Evolutionary conservation across 2,113 vertebrate species (phyloP), one percentile per base, ranked within the genome.

Genomic region (Cervus canadensis): DNA sequence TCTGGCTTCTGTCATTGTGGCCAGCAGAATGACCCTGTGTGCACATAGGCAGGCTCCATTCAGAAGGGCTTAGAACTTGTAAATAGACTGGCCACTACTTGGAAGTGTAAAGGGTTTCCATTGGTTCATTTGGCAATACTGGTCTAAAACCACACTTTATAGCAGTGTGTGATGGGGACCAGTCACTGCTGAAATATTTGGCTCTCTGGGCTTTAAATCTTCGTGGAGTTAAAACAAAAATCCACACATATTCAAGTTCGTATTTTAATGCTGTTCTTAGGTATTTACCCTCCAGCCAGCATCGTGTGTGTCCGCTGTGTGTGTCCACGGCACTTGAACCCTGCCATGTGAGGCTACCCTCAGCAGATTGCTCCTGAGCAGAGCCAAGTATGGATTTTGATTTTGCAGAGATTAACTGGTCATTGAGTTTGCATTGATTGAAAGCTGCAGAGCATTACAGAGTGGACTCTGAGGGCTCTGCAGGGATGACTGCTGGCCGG

Each of bases 331-430:
- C 19, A 6, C 92, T 87, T 64, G 59, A 87, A 6, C 11, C 52
- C 76, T 76, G 62, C 81, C 40, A 21, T 56, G 33, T 50, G 95
- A 88, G 95, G 88, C 71, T 88, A 57, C 78, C 60, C 45, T 86
- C 67, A 78, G 85, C 64, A 94, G 92, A 92, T 57, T 76, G 96
- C 85, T 98, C 85, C 76, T 95, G 96, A 98, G 94, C 90, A 97
- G 60, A 95, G 96, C 92, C 97, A 96, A 94, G 93, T 94, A 96
- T 98, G 96, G 97, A 97, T 98, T 98, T 98, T 98, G 96, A 97
- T 98, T 98, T 97, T 96, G 95, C 96, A 98, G 98, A 97, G 98
- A 98, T 98, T 97, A 98, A 95, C 97, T 98, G 87, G 97, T 90
- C 98, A 90, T 93, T 98, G 96, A 89, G 89, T 98, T 98, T 98